A percentile compares a stretch with the other conserved stretches of the same genome.
Conservation (phyloP, 1,140 invertebrate species). For the Zaprionus lachaisei region DNA sequence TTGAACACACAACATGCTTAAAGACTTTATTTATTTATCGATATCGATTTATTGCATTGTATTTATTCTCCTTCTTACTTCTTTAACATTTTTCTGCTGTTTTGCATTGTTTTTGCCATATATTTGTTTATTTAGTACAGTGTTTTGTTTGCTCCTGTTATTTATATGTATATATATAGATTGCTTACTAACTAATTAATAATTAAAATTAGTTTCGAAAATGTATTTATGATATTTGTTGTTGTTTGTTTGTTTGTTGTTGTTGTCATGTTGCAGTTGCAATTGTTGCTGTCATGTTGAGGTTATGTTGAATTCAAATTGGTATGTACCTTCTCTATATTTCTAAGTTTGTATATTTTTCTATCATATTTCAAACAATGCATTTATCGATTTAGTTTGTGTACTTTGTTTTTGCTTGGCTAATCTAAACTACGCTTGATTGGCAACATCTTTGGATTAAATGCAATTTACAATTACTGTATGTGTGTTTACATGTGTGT, state of each 20-base stretch:
- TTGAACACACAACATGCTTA: slow-evolving; percentile 81
- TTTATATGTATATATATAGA: slow-evolving; percentile 40
- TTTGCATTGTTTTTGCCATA: slow-evolving; percentile 36
- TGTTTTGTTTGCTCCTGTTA: slow-evolving; percentile 48
- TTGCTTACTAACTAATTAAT: slow-evolving; percentile 78
- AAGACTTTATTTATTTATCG: slow-evolving; percentile 81
- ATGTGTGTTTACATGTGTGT: background rate
- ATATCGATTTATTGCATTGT: slow-evolving; percentile 78
- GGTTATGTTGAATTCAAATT: slow-evolving; percentile 45
- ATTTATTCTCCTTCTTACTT: slow-evolving; percentile 34
- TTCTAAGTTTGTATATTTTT: slow-evolving; percentile 8
- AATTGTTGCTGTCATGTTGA: slow-evolving; percentile 33
- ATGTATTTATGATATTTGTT: slow-evolving; percentile 49
- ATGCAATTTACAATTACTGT: slow-evolving; percentile 74
- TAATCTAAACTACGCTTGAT: slow-evolving; percentile 45
- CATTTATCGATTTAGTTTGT: slow-evolving; percentile 21
- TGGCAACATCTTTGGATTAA: slow-evolving; percentile 78
- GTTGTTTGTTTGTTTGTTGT: slow-evolving; percentile 16
- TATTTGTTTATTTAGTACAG: slow-evolving; percentile 44
- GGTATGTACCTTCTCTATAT: slow-evolving; percentile 4
- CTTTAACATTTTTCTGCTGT: slow-evolving; percentile 61
- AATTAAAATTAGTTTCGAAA: slow-evolving; percentile 70
- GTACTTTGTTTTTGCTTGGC: slow-evolving; percentile 6
- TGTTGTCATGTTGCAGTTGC: slow-evolving; percentile 35
- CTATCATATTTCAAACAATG: slow-evolving; percentile 31